Evolutionary conservation across 2,888 invertebrate genomes (phyloP).

Genomic region (Biston stratarius): DNA sequence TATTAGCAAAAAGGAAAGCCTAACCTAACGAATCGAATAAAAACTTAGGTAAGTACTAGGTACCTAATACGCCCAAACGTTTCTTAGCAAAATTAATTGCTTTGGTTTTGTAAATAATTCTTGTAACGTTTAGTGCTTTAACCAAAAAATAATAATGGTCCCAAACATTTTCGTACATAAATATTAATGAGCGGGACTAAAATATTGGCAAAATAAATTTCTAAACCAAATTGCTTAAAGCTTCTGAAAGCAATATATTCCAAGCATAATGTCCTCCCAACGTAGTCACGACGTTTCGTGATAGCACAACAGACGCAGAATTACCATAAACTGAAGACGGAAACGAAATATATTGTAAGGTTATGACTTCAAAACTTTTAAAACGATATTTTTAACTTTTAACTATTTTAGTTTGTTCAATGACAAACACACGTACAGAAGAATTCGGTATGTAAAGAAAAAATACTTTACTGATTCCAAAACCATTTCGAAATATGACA

Average conservation of each 20-base stretch:
- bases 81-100: no score
- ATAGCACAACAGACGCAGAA: conserved; percentile 15
- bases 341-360: conserved; percentile 14
- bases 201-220: conserved; percentile 23
- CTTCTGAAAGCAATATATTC: conserved; percentile 27
- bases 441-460: no score
- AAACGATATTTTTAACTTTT: not conserved
- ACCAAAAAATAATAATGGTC: no score
- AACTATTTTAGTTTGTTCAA: not conserved
- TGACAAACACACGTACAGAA: not conserved
- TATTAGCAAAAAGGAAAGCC: no score
- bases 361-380: conserved; percentile 1
- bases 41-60: no score
- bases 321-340: conserved; percentile 25
- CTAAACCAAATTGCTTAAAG: conserved; percentile 13
- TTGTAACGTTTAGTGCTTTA: no score
- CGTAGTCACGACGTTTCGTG: conserved; percentile 19
- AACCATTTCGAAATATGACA: no score
- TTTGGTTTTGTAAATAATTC: no score
- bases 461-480: no score
- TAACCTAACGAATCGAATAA: no score
- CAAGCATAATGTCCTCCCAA: conserved; percentile 10
- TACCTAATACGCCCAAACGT: no score
- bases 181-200: not conserved
- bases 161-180: no score